Evolutionary conservation across 2,888 invertebrate genomes (phyloP), one percentile per base, ranked within the genome.

Genomic region (Bellardia pandia): DNA sequence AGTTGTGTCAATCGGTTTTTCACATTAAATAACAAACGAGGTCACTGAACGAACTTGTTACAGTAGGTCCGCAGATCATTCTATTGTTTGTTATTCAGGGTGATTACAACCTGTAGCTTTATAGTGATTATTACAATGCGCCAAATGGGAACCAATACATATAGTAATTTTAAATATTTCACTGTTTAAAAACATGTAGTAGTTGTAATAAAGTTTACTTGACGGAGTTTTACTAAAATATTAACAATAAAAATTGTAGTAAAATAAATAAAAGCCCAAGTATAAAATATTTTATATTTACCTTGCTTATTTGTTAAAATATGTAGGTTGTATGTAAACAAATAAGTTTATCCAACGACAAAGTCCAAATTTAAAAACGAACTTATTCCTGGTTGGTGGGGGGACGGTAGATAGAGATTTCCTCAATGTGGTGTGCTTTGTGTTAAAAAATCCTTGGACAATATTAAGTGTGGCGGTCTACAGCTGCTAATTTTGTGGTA

Each of bases 221-320:
- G 23, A 23, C 23, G 5, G 6, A 4, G 3, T 37, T 5, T 37
- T 2, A 45, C 9, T 45, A 11, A 45, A 45, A 11, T 45, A 45
- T 45, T 1, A 45, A 45, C 7, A 7, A 45, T 11, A 11, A 2
- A 45, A 45, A 45, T 45, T 48, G 14, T 48, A 48, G 4, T 14
- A 51, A n/a, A 37, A 6, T 45, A 45, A 45, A 45, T 11, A 7
- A 51, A 14, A 23, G 23, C 23, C 23, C 23, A 23, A 23, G 23
- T 23, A 23, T 51, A 51, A 6, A 51, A 56, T 56, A 9, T 56
- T 11, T 30, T 11, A 45, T 45, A 66, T 66, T 64, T 81, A 81
- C 80, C 74, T 81, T 74, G 64, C 1, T 53, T 33, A n/a, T 72
- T 80, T 72, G 42, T 53, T 53, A 30, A 72, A 80, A 64, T 42